These are phyloP conservation scores for Amphipyra tragopoginis DNA, from an alignment of 2,888 invertebrate species.

Conservation along the genomic window DNA sequence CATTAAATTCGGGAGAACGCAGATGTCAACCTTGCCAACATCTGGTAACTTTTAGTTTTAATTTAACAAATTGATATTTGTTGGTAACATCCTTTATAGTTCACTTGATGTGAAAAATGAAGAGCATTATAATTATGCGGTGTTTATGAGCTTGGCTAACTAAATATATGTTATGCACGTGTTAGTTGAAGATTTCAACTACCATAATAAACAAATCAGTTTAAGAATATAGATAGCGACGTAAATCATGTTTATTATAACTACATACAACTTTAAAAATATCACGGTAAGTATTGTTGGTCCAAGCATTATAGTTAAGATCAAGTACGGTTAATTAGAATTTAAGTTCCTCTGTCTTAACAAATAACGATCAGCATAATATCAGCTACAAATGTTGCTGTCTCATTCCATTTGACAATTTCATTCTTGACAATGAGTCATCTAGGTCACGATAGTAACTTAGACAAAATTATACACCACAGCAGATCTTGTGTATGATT, in stretches of 20 bases:
- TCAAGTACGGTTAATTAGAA: not conserved
- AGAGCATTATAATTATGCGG: slow-evolving; percentile 42
- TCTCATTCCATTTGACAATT: slow-evolving; percentile 34
- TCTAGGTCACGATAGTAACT: slow-evolving; percentile 26
- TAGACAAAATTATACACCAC: slow-evolving; percentile 26
- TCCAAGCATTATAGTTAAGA: not conserved
- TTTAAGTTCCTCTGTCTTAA: not conserved
- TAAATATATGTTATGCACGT: slow-evolving; percentile 41
- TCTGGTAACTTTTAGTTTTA: slow-evolving; percentile 77
- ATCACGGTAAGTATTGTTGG: too few species aligned
- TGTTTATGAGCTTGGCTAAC: slow-evolving; percentile 40
- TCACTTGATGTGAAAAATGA: slow-evolving; percentile 49
- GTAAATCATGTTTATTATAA: too few species aligned
- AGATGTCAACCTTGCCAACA: slow-evolving; percentile 80
- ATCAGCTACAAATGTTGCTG: slow-evolving; percentile 16
- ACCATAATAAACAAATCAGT: slow-evolving; percentile 9
- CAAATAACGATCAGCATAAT: not conserved
- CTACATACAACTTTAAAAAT: too few species aligned
- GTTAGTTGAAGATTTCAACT: slow-evolving; percentile 16
- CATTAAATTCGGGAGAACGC: slow-evolving; percentile 81
- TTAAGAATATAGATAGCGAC: too few species aligned
- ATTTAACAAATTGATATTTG: slow-evolving; percentile 67
- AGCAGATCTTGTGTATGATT: slow-evolving; percentile 25
- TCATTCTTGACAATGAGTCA: slow-evolving; percentile 45
- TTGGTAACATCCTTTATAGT: slow-evolving; percentile 50